Base-by-base conservation (phyloP, 2,113 vertebrate species). In the Ceyx margarethae region DNA sequence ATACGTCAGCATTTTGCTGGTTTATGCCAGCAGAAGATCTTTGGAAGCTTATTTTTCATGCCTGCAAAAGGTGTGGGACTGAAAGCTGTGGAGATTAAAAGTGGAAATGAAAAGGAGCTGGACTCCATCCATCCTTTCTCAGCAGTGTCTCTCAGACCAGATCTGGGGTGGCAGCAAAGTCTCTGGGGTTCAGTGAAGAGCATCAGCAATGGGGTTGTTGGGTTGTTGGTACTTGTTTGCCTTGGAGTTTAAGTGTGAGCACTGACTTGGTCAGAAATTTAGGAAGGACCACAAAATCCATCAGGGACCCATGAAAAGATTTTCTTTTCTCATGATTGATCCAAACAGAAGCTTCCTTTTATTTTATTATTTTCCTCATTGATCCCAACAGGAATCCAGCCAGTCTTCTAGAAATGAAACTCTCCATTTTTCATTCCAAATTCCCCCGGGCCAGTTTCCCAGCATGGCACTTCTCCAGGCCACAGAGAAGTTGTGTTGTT, bases 381-480 rank as follows among this genome's bases (percentile, higher is more conserved):
- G 62, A 26, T 92, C 81, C 81, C 90, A 92, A 76, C 20, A 91
- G 67, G 86, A 95, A 76, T 69, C 37, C 42, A 96, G 86, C 84
- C 94, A 95, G 69, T 81, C 67, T 58, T 81, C 73, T 76, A 90
- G 77, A 93, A 87, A 88, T 82, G 4, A 87, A 96, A 87, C 31
- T 87, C 56, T 28, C 64, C 22, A 58, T 73, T 87, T 77, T 92
- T 69, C 67, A 62, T 81, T 94, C 92, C 78, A 87, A 92, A 25
- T 56, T 93, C 37, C 64, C 60, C 60, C 0, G 21, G 87, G 89
- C 78, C 89, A 92, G 28, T 50, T 91, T 89, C 64, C 75, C 81
- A 91, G 42, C 18, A 13, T 92, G 94, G 91, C 89, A 77, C 13
- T 82, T 89, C 81, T 95, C 95, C 92, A 94, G 91, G 42, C 76